A percentile compares a stretch with the other conserved stretches of the same genome.
These are phyloP conservation scores for Arizona elegans DNA, from an alignment of 2,113 vertebrate genomes.

Conservation along the genomic window DNA sequence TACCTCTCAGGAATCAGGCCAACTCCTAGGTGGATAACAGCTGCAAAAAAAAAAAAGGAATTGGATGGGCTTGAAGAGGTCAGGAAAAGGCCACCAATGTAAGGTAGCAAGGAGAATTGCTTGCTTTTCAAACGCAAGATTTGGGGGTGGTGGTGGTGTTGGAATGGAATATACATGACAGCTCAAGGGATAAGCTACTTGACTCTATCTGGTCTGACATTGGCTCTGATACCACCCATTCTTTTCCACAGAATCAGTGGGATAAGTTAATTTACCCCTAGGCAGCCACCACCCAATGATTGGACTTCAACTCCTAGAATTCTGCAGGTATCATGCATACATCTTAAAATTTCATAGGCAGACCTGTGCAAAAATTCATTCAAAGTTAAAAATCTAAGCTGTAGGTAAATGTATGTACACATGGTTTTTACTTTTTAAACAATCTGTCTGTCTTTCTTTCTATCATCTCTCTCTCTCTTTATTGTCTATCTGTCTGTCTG, in stretches of 20 bases:
- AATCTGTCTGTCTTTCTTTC: neutral
- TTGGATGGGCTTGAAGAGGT: neutral
- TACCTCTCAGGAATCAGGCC: neutral
- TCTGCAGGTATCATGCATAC: neutral
- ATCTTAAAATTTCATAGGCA: neutral
- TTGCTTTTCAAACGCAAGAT: no score
- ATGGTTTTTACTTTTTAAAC: neutral
- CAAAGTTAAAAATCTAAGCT: neutral
- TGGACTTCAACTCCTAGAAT: neutral
- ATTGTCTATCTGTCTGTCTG: no score
- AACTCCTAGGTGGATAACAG: conserved; percentile 6
- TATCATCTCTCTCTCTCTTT: no score
- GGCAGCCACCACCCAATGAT: neutral
- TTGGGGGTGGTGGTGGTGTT: neutral
- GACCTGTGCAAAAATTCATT: neutral
- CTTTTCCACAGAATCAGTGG: neutral
- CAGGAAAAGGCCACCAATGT: neutral
- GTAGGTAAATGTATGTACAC: neutral
- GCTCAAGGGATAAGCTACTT: neutral
- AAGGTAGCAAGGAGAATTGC: neutral
- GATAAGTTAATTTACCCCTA: neutral
- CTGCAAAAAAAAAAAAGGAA: neutral
- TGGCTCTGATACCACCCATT: neutral
- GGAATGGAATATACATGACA: neutral
- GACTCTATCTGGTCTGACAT: no score